Conservation (phyloP, 2,113 vertebrate genomes). For the Forbesichthys papilliferus region DNA sequence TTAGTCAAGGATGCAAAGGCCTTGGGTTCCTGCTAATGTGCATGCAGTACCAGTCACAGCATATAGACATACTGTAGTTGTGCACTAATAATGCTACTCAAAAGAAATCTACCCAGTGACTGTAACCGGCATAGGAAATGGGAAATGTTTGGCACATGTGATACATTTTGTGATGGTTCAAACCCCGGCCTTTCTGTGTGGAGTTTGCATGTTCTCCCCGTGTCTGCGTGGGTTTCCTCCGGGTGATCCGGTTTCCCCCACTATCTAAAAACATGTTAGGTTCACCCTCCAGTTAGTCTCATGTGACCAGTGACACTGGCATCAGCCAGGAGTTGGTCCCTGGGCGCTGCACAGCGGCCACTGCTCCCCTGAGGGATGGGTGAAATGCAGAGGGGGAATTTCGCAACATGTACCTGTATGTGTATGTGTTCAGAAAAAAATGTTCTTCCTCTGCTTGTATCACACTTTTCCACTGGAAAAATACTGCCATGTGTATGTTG, state of each 20-base stretch:
- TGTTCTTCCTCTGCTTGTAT: conserved; percentile 39
- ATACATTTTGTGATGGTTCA: conserved; percentile 28
- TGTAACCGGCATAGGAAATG: conserved; percentile 1
- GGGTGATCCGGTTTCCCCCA: too few species aligned
- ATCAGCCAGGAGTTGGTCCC: too few species aligned
- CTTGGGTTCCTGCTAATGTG: conserved; percentile 37
- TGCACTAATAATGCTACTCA: conserved; percentile 25
- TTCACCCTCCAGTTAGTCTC: too few species aligned
- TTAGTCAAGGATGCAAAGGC: conserved; percentile 47
- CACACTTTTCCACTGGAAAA: conserved; percentile 61
- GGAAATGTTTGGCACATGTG: conserved; percentile 16
- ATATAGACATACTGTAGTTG: conserved; percentile 12
- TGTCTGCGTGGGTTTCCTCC: too few species aligned
- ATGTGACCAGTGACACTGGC: too few species aligned
- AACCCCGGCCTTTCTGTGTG: background rate
- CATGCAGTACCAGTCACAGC: conserved; percentile 40
- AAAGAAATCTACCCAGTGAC: conserved; percentile 6
- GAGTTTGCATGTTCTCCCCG: too few species aligned
- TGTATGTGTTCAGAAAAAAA: too few species aligned
- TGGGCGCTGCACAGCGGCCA: too few species aligned
- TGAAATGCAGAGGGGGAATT: too few species aligned
- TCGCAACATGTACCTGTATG: too few species aligned
- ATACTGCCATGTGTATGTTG: conserved; percentile 59
- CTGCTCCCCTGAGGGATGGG: too few species aligned
- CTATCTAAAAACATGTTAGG: too few species aligned